A percentile compares a stretch with the other conserved stretches of the same genome.
phyloP scores from a whole-genome alignment of 2,888 invertebrate genomes.

The Thereva nobilitata region DNA sequence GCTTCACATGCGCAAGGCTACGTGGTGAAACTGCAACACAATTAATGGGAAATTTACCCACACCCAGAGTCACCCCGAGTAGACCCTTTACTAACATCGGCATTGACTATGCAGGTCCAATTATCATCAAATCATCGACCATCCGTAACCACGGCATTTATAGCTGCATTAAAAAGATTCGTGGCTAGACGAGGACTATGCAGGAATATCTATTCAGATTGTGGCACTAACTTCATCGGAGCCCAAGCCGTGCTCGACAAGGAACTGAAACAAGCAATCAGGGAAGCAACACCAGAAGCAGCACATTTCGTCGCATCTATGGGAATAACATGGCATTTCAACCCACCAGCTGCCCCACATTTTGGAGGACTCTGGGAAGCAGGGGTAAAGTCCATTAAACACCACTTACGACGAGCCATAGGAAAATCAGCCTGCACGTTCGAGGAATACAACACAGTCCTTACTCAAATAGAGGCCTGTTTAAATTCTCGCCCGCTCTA shows the following conservation, averaged over 20 bases:
- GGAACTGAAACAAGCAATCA: background rate
- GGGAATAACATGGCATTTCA: background rate
- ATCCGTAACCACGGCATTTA: background rate
- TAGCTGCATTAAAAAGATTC: background rate
- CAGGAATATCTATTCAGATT: background rate
- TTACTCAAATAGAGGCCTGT: slow-evolving; percentile 45
- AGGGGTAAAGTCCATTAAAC: no score
- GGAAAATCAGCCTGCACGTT: slow-evolving; percentile 43
- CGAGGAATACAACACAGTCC: slow-evolving; percentile 46
- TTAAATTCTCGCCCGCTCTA: slow-evolving; percentile 9
- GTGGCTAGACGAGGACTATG: slow-evolving; percentile 2
- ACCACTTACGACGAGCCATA: slow-evolving; percentile 34
- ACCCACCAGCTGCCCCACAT: no score
- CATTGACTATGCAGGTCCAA: slow-evolving; percentile 1
- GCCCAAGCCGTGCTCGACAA: no score
- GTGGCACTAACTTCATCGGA: background rate
- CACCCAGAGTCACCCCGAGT: background rate
- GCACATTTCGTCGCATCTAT: background rate
- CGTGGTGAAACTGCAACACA: background rate
- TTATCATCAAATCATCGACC: background rate
- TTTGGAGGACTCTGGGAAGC: no score
- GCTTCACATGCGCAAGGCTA: background rate
- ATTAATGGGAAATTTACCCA: slow-evolving; percentile 5
- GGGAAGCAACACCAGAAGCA: background rate
- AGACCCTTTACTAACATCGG: background rate